These are phyloP conservation scores for Microchrysa polita DNA, from an alignment of 2,888 invertebrate genomes.

Conservation along the genomic window DNA sequence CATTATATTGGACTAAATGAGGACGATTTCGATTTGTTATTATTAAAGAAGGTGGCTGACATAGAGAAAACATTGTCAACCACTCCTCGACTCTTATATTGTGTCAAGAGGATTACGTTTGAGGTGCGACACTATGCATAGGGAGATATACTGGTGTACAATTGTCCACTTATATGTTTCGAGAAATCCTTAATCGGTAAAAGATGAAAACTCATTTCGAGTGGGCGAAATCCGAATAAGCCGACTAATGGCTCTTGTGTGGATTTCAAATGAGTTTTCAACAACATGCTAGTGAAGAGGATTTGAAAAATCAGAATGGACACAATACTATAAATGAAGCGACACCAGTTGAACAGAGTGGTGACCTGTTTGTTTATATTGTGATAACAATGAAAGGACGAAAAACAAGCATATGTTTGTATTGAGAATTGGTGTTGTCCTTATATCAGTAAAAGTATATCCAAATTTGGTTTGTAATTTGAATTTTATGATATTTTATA, in stretches of 20 bases:
- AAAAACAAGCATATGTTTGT: no score
- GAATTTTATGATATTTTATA: no score
- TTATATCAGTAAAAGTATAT: no score
- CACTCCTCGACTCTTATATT: conserved; percentile 52
- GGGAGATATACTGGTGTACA: no score
- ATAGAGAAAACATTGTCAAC: conserved; percentile 20
- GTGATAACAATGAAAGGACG: no score
- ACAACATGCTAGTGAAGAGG: background rate
- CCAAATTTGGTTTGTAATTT: no score
- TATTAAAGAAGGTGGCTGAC: conserved; percentile 11
- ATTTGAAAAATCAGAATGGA: no score
- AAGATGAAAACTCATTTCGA: conserved; percentile 2
- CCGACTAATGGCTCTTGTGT: conserved; percentile 36
- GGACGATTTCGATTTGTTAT: no score
- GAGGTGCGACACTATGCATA: conserved; percentile 52
- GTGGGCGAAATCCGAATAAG: conserved; percentile 36
- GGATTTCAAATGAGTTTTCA: conserved; percentile 1
- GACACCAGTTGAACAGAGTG: no score
- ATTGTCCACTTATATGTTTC: conserved; percentile 29
- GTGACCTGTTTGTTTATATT: no score
- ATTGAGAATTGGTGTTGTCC: no score
- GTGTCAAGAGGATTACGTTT: conserved; percentile 54
- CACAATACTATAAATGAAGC: background rate
- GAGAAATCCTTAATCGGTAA: conserved; percentile 17
- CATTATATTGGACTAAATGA: conserved; percentile 18